Evolutionary conservation across 2,888 invertebrate species (phyloP), one percentile per base, ranked within the genome.

Genomic region (Cheilosia variabilis): DNA sequence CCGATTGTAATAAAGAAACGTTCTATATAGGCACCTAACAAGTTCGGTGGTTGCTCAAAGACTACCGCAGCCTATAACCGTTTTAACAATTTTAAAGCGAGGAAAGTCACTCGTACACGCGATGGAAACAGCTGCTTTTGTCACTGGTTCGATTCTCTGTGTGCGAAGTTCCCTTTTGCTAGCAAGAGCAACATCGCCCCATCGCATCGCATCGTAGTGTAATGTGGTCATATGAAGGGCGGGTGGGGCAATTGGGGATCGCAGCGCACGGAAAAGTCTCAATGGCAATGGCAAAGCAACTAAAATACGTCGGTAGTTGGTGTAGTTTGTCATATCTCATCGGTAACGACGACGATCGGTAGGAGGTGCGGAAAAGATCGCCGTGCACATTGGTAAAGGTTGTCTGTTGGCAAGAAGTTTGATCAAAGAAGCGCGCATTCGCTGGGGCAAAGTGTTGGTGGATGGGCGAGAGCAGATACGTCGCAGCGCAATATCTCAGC

Each of bases 51-150:
- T 76, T 86, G 68, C 72, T 86, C 37, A 66, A 86, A 86, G 86
- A 86, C 86, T 86, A 81, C 81, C 66, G 71, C 76, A 68, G 76
- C 68, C 66, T 68, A 63, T 81, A 72, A 72, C 72, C 81, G 72
- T 77, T 77, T 86, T 86, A 86, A 86, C 86, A 81, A 86, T 86
- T 76, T 86, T 80, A 86, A 81, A 50, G 57, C 71, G 55, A 72
- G 60, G 43, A 78, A 62, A 65, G 41, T 45, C 43, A 53, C 58
- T 50, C 50, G 63, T 52, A 62, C 63, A 62, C 45, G 52, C 76
- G 62, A 81, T 71, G 34, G 43, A 52, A 72, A 81, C 81, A 76
- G 76, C 81, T 81, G 81, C 57, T 81, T 71, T 55, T 76, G 72
- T 75, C 52, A 71, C 65, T 62, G 71, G 62, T 72, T 76, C 60